These are phyloP conservation scores for Lerema accius DNA, from an alignment of 1,140 invertebrate genomes.

Conservation along the genomic window DNA sequence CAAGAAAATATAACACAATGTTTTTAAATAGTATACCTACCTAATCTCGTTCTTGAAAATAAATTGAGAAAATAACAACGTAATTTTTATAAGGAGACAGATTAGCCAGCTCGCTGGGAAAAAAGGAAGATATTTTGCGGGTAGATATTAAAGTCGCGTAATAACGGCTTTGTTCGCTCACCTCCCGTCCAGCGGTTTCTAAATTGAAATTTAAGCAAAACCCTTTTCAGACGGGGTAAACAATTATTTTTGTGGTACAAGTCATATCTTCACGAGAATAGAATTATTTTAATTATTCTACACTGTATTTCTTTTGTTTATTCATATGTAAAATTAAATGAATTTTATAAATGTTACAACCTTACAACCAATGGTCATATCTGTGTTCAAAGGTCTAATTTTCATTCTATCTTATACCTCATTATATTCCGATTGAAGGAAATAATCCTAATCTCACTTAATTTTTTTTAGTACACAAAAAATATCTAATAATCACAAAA, in stretches of 20 bases:
- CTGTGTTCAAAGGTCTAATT: no score
- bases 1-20: no score
- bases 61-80: not conserved
- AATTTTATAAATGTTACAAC: no score
- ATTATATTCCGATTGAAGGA: no score
- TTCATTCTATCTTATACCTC: no score
- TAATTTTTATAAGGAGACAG: slow-evolving; percentile 24
- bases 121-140: slow-evolving; percentile 21
- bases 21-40: not conserved
- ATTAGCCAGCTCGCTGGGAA: slow-evolving; percentile 15
- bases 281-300: not conserved
- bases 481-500: no score
- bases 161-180: slow-evolving; percentile 49
- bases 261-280: not conserved
- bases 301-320: no score
- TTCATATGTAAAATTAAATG: no score
- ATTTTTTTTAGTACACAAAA: no score
- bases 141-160: slow-evolving; percentile 43
- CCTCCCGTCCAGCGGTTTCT: slow-evolving; percentile 49
- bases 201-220: slow-evolving; percentile 67
- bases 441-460: no score
- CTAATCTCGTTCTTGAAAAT: slow-evolving; percentile 3
- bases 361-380: no score
- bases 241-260: slow-evolving; percentile 40
- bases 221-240: slow-evolving; percentile 57